Percentiles rank a stretch among this genome's conserved stretches.
phyloP scores from a whole-genome alignment of 2,797 vertebrate genomes.

The Alectoris magna region DNA sequence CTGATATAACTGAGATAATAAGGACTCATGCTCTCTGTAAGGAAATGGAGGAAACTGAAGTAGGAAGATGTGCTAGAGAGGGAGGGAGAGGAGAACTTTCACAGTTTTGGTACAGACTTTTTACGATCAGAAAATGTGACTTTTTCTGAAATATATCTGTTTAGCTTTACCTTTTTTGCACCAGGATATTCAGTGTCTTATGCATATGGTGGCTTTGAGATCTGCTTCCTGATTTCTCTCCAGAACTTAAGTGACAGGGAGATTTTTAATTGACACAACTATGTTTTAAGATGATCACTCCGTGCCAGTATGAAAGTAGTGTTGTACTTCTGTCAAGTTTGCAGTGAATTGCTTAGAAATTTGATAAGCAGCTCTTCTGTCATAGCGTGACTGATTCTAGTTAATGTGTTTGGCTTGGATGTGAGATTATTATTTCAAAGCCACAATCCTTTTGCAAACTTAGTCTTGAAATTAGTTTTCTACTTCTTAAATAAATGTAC shows the following conservation, averaged over 20 bases:
- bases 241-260: background rate
- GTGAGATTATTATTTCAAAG: background rate
- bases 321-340: background rate
- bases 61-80: background rate
- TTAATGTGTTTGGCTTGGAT: background rate
- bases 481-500: background rate
- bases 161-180: background rate
- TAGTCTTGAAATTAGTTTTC: background rate
- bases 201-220: background rate
- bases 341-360: background rate
- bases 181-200: background rate
- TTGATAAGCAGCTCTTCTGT: background rate
- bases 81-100: background rate
- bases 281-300: background rate
- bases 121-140: background rate
- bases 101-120: background rate
- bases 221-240: background rate
- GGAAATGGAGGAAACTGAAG: background rate
- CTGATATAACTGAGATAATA: fast-evolving
- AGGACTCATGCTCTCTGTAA: background rate
- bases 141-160: background rate
- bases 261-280: background rate
- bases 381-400: background rate
- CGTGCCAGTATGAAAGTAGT: background rate
- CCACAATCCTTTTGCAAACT: background rate